Evolutionary conservation across 1,140 invertebrate species (phyloP).

Genomic region (Polypedilum pembai): DNA sequence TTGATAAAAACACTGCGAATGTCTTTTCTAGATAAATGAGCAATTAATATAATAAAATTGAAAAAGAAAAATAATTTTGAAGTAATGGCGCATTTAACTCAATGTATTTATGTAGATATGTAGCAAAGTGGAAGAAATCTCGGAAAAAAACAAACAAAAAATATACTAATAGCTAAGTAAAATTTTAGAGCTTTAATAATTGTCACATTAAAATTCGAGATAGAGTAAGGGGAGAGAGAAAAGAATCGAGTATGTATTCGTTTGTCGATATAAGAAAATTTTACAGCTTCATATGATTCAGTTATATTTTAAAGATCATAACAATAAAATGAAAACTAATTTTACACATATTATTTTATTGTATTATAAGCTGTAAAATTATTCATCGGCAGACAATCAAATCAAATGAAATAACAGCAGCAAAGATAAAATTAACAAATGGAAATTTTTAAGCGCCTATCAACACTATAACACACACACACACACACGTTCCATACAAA

Average conservation of each 20-base stretch:
- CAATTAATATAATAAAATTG: neutral
- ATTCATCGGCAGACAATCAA: neutral
- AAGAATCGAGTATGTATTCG: neutral
- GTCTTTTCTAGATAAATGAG: constrained; percentile 11
- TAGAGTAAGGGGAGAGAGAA: neutral
- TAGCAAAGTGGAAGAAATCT: neutral
- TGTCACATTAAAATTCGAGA: neutral
- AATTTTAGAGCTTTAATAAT: constrained; percentile 7
- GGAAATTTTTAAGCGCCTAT: neutral
- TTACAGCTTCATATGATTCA: neutral
- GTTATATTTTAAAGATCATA: neutral
- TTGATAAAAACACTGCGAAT: neutral
- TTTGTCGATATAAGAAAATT: neutral
- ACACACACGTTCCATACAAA: constrained; percentile 14
- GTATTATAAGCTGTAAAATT: neutral
- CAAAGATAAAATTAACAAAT: neutral
- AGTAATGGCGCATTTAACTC: neutral
- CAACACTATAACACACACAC: neutral
- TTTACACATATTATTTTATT: neutral
- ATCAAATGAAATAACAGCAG: neutral
- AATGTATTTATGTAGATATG: neutral
- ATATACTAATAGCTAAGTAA: neutral
- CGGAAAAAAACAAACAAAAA: neutral
- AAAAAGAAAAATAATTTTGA: neutral
- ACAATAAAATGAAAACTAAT: neutral